A percentile compares a stretch with the other conserved stretches of the same genome.
Evolutionary conservation across 2,888 invertebrate species (phyloP).

Genomic region (Drosophila vallismaia): DNA sequence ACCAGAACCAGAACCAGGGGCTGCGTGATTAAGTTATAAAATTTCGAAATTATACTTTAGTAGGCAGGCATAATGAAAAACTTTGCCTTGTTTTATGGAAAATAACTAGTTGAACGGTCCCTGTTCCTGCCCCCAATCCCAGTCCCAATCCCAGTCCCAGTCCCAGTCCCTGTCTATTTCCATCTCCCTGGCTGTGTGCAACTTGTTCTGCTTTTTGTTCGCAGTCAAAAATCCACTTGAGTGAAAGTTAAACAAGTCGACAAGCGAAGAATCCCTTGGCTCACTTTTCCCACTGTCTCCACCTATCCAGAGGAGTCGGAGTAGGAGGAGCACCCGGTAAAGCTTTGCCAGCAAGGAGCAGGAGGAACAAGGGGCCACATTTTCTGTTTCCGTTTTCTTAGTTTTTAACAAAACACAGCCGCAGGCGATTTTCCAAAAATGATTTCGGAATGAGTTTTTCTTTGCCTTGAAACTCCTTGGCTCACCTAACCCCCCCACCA

Average conservation of each 20-base stretch:
- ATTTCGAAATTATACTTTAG: background rate
- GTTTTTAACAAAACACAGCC: constrained; percentile 79
- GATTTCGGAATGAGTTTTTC: constrained; percentile 72
- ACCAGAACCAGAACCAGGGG: background rate
- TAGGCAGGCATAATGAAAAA: constrained; percentile 10
- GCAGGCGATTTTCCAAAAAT: constrained; percentile 78
- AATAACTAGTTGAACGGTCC: constrained; percentile 26
- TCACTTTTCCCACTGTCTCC: constrained; percentile 3
- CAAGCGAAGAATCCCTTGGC: constrained; percentile 48
- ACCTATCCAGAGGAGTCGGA: background rate
- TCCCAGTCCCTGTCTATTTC: background rate
- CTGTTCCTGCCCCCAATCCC: background rate
- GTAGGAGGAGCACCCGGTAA: background rate
- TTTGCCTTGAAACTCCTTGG: constrained; percentile 29
- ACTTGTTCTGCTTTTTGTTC: constrained; percentile 27
- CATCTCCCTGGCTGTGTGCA: constrained; percentile 2
- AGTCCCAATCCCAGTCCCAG: background rate
- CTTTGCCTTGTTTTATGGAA: constrained; percentile 25
- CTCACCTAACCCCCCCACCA: constrained; percentile 6
- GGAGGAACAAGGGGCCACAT: constrained; percentile 28
- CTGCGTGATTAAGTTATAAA: background rate
- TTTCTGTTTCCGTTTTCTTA: constrained; percentile 70
- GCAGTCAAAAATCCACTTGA: constrained; percentile 59
- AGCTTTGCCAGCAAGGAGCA: background rate
- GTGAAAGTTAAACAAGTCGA: constrained; percentile 72